These are phyloP conservation scores for Epinotia demarniana DNA, from an alignment of 2,888 invertebrate genomes.

Conservation along the genomic window DNA sequence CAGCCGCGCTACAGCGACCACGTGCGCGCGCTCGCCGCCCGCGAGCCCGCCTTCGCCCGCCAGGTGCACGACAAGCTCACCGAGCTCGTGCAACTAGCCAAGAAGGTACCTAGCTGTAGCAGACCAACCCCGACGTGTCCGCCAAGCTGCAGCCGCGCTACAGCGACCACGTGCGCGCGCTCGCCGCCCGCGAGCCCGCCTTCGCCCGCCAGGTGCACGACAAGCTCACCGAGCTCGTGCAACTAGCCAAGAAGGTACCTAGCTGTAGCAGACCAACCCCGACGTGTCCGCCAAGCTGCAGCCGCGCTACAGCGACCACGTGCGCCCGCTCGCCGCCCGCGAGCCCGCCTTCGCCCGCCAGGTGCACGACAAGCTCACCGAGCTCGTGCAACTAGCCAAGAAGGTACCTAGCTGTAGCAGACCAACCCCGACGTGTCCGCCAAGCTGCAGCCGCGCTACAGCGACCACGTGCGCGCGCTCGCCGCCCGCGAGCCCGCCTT, in stretches of 20 bases:
- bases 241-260: neutral
- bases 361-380: slow-evolving; percentile 8
- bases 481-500: slow-evolving; percentile 86
- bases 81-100: slow-evolving; percentile 86
- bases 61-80: slow-evolving; percentile 90
- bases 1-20: slow-evolving; percentile 94
- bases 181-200: slow-evolving; percentile 83
- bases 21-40: slow-evolving; percentile 89
- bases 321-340: slow-evolving; percentile 62
- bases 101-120: slow-evolving; percentile 8
- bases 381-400: slow-evolving; percentile 5
- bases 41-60: slow-evolving; percentile 89
- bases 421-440: neutral
- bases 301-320: slow-evolving; percentile 16
- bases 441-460: slow-evolving; percentile 66
- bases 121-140: no score
- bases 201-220: slow-evolving; percentile 6
- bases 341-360: slow-evolving; percentile 56
- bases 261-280: slow-evolving; percentile 10
- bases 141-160: slow-evolving; percentile 91
- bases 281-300: neutral
- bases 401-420: neutral
- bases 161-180: slow-evolving; percentile 92
- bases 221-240: slow-evolving; percentile 7
- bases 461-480: no score